phyloP scores from a whole-genome alignment of 2,888 invertebrate genomes.

The Athalia cordata region DNA sequence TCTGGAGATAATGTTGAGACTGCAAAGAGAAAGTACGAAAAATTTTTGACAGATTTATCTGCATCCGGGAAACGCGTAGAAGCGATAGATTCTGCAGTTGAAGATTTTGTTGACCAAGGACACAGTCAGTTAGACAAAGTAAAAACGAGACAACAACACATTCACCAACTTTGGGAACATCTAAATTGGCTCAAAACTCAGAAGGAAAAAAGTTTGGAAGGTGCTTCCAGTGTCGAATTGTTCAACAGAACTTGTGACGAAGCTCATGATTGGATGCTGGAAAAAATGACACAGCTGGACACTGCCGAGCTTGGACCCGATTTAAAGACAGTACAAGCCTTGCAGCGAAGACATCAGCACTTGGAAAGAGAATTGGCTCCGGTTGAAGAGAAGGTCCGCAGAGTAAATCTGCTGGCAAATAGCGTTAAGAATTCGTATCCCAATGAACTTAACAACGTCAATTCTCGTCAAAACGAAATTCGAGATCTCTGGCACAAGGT shows the following conservation, averaged over 20 bases:
- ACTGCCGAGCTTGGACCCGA: conserved; percentile 87
- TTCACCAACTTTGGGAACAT: conserved; percentile 92
- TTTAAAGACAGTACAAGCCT: conserved; percentile 91
- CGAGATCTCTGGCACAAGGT: conserved; percentile 92
- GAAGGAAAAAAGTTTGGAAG: conserved; percentile 93
- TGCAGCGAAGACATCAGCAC: conserved; percentile 94
- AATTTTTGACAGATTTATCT: conserved; percentile 95
- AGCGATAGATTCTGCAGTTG: conserved; percentile 90
- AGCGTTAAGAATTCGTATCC: conserved; percentile 95
- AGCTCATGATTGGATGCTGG: conserved; percentile 97
- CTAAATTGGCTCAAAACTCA: conserved; percentile 90
- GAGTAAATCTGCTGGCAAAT: conserved; percentile 91
- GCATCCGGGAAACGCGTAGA: conserved; percentile 95
- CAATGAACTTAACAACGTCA: conserved; percentile 90
- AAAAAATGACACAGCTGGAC: conserved; percentile 94
- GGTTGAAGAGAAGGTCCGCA: conserved; percentile 87
- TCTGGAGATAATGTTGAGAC: conserved; percentile 92
- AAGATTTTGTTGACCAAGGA: conserved; percentile 88
- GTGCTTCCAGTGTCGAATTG: conserved; percentile 94
- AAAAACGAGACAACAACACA: conserved; percentile 84
- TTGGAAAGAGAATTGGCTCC: conserved; percentile 96
- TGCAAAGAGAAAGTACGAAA: conserved; percentile 96
- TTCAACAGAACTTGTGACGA: conserved; percentile 98
- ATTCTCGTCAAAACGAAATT: conserved; percentile 88
- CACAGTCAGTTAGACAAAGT: conserved; percentile 92